phyloP scores from a whole-genome alignment of 2,797 vertebrate species.

The Acipenser oxyrinchus region DNA sequence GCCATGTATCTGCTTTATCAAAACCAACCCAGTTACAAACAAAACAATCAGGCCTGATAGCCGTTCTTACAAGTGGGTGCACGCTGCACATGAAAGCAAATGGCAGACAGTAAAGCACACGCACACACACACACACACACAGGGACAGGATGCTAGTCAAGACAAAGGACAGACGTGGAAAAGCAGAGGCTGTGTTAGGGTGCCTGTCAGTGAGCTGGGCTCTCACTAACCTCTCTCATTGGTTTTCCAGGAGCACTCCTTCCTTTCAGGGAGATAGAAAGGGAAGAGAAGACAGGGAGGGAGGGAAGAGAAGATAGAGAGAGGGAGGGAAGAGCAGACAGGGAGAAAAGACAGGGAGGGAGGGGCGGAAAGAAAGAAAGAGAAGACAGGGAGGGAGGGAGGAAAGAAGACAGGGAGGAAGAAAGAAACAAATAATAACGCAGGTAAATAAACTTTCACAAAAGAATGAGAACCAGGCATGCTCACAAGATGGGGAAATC shows the following conservation, averaged over 20 bases:
- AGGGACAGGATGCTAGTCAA: conserved; percentile 47
- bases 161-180: conserved; percentile 45
- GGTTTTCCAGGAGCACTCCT: conserved; percentile 88
- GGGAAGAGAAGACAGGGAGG: conserved; percentile 40
- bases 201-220: conserved; percentile 48
- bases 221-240: conserved; percentile 92
- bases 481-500: too few relatives aligned
- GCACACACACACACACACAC: too few relatives aligned
- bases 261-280: conserved; percentile 63
- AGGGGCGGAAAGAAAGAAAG: too few relatives aligned
- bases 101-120: conserved; percentile 37
- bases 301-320: conserved; percentile 46
- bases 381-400: too few relatives aligned
- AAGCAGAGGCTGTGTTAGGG: conserved; percentile 22
- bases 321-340: conserved; percentile 41
- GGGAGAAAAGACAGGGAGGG: background rate
- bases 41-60: too few relatives aligned
- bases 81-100: conserved; percentile 20
- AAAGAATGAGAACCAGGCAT: too few relatives aligned
- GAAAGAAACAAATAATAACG: too few relatives aligned
- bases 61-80: too few relatives aligned
- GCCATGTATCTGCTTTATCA: too few relatives aligned
- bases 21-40: too few relatives aligned
- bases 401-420: too few relatives aligned
- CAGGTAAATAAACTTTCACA: too few relatives aligned